These are phyloP conservation scores for Hyperoplus lanceolatus DNA, from an alignment of 2,797 vertebrate species.

Conservation along the genomic window DNA sequence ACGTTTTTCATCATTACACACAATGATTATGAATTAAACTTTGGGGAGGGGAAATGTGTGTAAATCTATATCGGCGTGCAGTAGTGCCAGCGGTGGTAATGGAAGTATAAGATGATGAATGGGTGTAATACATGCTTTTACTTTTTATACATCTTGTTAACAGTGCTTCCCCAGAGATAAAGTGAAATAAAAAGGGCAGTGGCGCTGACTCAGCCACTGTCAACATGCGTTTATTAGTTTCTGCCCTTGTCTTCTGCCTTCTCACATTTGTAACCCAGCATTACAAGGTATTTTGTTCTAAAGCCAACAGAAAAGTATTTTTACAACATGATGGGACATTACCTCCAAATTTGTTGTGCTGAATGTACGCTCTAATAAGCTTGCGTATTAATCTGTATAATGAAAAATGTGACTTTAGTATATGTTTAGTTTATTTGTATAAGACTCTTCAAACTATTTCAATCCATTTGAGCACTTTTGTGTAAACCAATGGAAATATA, in stretches of 20 bases:
- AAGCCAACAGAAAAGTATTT: not conserved
- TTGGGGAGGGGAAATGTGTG: conserved; percentile 38
- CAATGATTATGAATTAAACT: conserved; percentile 86
- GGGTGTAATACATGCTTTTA: conserved; percentile 82
- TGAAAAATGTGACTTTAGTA: not conserved
- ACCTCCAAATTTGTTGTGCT: not conserved
- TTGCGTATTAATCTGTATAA: conserved; percentile 14
- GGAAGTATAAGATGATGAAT: conserved; percentile 85
- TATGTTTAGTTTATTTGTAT: conserved; percentile 25
- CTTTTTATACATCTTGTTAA: conserved; percentile 87
- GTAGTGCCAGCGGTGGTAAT: conserved; percentile 76
- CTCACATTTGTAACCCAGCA: conserved; percentile 15
- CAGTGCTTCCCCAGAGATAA: conserved; percentile 74
- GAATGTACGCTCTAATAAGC: not conserved
- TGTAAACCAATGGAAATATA: not conserved
- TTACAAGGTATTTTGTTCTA: not conserved
- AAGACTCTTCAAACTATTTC: not conserved
- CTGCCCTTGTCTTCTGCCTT: conserved; percentile 46
- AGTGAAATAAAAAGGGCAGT: conserved; percentile 77
- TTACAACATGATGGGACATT: not conserved
- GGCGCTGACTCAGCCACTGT: conserved; percentile 60
- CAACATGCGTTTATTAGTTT: conserved; percentile 72
- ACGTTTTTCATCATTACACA: conserved; percentile 84
- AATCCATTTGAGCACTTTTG: not conserved
- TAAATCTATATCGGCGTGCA: conserved; percentile 75